These are phyloP conservation scores for Pipistrellus pipistrellus DNA, from an alignment of 2,797 vertebrate species.

Conservation along the genomic window DNA sequence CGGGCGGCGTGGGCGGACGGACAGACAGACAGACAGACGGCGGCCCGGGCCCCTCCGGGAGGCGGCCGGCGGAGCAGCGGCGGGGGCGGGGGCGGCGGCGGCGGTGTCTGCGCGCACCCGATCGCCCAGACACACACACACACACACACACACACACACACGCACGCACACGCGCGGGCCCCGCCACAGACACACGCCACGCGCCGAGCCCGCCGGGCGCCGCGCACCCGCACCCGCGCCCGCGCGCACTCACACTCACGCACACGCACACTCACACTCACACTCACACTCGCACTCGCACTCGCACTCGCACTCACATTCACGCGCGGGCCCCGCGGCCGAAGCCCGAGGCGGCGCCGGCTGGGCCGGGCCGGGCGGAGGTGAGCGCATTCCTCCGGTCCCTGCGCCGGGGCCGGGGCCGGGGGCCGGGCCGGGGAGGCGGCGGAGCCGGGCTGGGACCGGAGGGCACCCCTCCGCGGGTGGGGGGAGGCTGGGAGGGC, in stretches of 20 bases:
- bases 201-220: conserved; percentile 69
- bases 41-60: conserved; percentile 66
- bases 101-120: conserved; percentile 77
- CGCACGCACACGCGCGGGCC: conserved; percentile 62
- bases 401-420: not conserved
- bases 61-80: conserved; percentile 73
- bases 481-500: conserved; percentile 65
- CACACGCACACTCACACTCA: not conserved
- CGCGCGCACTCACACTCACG: not conserved
- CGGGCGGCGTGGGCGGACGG: conserved; percentile 40
- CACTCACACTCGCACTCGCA: conserved; percentile 44
- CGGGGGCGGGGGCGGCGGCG: conserved; percentile 64
- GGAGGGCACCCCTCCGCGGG: not conserved
- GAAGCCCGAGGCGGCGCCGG: conserved; percentile 58
- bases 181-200: conserved; percentile 79
- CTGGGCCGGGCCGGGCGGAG: conserved; percentile 64
- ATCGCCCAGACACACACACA: conserved; percentile 63
- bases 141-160: conserved; percentile 56
- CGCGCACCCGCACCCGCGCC: conserved; percentile 56
- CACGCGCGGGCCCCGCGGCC: conserved; percentile 72
- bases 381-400: conserved; percentile 77
- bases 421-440: not conserved
- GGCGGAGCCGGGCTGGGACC: not conserved
- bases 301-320: conserved; percentile 20
- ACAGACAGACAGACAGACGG: not conserved